These are phyloP conservation scores for Chromoteleia sp. DNA, from an alignment of 2,888 invertebrate species.

Conservation along the genomic window DNA sequence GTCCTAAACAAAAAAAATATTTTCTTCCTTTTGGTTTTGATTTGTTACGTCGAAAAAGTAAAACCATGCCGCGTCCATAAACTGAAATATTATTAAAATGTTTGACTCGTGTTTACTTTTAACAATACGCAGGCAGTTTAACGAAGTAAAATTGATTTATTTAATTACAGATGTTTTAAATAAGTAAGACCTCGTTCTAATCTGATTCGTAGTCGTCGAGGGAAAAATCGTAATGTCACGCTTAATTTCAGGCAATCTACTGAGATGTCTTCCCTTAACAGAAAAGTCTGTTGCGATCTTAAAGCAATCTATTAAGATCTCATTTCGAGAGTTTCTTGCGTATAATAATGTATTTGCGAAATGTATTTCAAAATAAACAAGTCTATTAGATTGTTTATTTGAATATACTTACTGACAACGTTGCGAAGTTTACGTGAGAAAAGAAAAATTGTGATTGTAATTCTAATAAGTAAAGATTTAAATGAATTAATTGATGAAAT, in stretches of 20 bases:
- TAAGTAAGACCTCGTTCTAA: conserved; percentile 25
- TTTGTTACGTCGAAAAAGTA: no score
- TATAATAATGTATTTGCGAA: conserved; percentile 13
- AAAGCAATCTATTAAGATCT: conserved; percentile 39
- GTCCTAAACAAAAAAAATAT: no score
- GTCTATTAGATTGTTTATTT: conserved; percentile 3
- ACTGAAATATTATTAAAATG: no score
- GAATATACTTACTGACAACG: no score
- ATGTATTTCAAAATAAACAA: background rate
- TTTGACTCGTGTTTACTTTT: no score
- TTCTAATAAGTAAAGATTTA: no score
- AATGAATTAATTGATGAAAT: no score
- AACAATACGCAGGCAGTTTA: no score
- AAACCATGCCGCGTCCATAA: no score
- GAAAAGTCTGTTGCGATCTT: conserved; percentile 34
- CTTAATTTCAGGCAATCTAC: conserved; percentile 41
- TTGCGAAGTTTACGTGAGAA: no score
- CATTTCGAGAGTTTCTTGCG: conserved; percentile 5
- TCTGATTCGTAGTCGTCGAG: conserved; percentile 34
- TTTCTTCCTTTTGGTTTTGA: no score
- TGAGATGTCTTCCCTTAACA: conserved; percentile 29
- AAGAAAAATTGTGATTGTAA: no score
- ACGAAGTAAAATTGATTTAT: background rate
- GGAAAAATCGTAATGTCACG: conserved; percentile 41
- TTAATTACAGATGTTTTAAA: conserved; percentile 11